phyloP scores from a whole-genome alignment of 2,797 vertebrate genomes.

The Chelon auratus region DNA sequence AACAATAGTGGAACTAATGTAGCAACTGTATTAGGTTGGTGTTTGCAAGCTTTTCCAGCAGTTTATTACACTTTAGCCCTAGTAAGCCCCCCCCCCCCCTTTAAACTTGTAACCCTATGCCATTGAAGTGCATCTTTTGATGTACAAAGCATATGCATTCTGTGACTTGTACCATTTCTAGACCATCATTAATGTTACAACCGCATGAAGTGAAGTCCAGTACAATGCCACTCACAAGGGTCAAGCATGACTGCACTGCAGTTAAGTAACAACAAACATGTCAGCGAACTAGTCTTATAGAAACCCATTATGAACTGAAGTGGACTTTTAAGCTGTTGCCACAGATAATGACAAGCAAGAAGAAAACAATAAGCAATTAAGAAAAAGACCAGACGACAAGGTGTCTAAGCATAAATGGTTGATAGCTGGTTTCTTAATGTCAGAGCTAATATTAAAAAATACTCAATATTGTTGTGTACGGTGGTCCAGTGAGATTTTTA shows the following conservation, averaged over 20 bases:
- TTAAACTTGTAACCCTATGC: too few relatives aligned
- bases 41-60: background rate
- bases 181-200: background rate
- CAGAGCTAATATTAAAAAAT: background rate
- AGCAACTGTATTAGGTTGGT: background rate
- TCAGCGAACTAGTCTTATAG: conserved; percentile 1
- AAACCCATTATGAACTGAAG: conserved; percentile 9
- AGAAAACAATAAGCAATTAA: conserved; percentile 29
- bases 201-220: background rate
- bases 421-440: background rate
- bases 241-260: background rate
- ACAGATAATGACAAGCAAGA: conserved; percentile 16
- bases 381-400: conserved; percentile 8
- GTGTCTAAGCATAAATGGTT: background rate
- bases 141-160: background rate
- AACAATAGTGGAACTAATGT: background rate
- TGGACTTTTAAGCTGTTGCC: conserved; percentile 25
- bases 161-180: background rate
- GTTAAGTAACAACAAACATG: conserved; percentile 7
- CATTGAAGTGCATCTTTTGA: background rate
- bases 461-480: background rate
- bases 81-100: background rate
- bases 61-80: background rate
- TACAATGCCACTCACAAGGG: background rate
- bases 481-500: too few relatives aligned